These are phyloP conservation scores for Apocheima hispidaria DNA, from an alignment of 2,888 invertebrate species.

Conservation along the genomic window DNA sequence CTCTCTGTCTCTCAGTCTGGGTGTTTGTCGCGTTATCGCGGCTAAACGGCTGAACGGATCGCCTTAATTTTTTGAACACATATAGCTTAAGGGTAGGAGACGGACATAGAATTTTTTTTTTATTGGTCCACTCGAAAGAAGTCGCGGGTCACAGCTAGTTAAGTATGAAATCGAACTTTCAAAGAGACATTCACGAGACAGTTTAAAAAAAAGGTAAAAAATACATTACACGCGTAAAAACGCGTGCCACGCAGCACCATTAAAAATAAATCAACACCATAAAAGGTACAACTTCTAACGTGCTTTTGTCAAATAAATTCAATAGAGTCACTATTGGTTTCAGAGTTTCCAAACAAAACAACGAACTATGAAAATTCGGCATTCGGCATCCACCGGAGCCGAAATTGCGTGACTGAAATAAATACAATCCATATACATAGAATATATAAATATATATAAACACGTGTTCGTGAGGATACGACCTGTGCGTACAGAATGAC, in stretches of 20 bases:
- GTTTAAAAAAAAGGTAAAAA: conserved; percentile 18
- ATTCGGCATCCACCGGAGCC: conserved; percentile 60
- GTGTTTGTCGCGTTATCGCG: too few species aligned
- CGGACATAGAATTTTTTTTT: too few species aligned
- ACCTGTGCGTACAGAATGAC: conserved; percentile 76
- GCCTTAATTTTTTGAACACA: too few species aligned
- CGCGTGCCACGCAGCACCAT: conserved; percentile 42
- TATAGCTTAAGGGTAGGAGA: too few species aligned
- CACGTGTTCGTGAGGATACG: conserved; percentile 84
- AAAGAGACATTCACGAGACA: conserved; percentile 11
- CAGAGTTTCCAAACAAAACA: conserved; percentile 51
- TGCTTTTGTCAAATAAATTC: conserved; percentile 68
- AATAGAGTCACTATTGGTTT: conserved; percentile 65
- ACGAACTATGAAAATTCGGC: conserved; percentile 65
- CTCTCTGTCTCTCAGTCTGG: too few species aligned
- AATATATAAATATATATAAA: conserved; percentile 70
- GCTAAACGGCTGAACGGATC: too few species aligned
- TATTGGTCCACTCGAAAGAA: too few species aligned
- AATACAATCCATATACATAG: conserved; percentile 67
- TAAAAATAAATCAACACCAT: conserved; percentile 55
- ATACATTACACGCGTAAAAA: conserved; percentile 24
- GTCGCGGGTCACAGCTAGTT: not conserved
- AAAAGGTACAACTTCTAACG: conserved; percentile 59
- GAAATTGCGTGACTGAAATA: conserved; percentile 83
- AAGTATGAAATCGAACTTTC: conserved; percentile 6